These are phyloP conservation scores for Allobates femoralis DNA, from an alignment of 2,797 vertebrate genomes.

Conservation along the genomic window DNA sequence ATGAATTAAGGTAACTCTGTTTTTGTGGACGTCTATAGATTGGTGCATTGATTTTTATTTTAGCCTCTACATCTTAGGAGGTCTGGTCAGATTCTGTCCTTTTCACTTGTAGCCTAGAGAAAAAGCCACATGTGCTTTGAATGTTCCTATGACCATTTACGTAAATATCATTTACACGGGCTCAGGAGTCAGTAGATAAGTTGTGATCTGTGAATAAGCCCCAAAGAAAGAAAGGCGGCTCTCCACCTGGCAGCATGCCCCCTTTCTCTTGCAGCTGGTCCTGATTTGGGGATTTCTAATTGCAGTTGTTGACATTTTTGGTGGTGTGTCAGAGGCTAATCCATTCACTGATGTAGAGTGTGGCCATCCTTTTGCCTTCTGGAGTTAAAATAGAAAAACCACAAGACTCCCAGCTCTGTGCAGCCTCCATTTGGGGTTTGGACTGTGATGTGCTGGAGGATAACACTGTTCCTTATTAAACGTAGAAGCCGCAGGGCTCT, in stretches of 20 bases:
- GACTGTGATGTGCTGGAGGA: slow-evolving; percentile 48
- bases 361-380: slow-evolving; percentile 52
- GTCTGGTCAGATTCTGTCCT: not conserved
- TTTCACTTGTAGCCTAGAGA: not conserved
- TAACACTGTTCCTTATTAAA: slow-evolving; percentile 61
- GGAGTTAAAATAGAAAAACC: slow-evolving; percentile 62
- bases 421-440: slow-evolving; percentile 59
- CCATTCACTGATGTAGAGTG: slow-evolving; percentile 60
- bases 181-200: not conserved
- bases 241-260: slow-evolving; percentile 47
- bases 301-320: slow-evolving; percentile 63
- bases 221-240: slow-evolving; percentile 21
- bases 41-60: not conserved
- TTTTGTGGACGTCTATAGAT: not conserved
- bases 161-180: not conserved
- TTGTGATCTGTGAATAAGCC: slow-evolving; percentile 20
- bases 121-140: not conserved
- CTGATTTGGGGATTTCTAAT: slow-evolving; percentile 61
- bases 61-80: not conserved
- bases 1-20: not conserved
- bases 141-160: slow-evolving; percentile 4
- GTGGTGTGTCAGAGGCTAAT: slow-evolving; percentile 60
- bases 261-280: slow-evolving; percentile 53
- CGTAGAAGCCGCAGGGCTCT: slow-evolving; percentile 33
- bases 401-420: slow-evolving; percentile 53